These are phyloP conservation scores for Heterodera filipjevi DNA, from an alignment of 2,888 invertebrate species.

Conservation along the genomic window DNA sequence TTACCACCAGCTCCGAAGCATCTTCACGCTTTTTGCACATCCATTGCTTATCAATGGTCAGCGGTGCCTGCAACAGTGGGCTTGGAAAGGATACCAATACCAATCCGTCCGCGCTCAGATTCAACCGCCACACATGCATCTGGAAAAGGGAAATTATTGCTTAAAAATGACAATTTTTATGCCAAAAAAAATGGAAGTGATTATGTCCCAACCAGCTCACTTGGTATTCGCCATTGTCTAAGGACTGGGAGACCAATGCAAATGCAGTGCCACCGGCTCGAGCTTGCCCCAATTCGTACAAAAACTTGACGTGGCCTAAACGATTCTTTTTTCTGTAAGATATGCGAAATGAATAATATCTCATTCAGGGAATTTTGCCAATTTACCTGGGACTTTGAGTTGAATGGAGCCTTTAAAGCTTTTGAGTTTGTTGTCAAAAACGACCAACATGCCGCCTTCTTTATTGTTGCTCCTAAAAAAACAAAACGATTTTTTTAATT, in stretches of 20 bases:
- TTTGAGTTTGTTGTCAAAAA: constrained; percentile 58
- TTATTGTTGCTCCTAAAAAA: constrained; percentile 59
- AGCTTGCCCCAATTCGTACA: constrained; percentile 57
- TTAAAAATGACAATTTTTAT: background rate
- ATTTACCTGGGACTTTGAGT: constrained; percentile 49
- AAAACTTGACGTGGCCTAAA: constrained; percentile 59
- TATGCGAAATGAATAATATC: too few species aligned
- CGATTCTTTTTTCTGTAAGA: background rate
- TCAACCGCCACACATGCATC: constrained; percentile 57
- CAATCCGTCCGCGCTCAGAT: constrained; percentile 56
- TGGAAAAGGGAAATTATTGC: constrained; percentile 36
- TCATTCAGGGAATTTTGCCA: too few species aligned
- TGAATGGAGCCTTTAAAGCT: constrained; percentile 57
- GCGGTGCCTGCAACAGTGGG: constrained; percentile 50
- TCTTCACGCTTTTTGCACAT: constrained; percentile 62
- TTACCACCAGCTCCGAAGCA: constrained; percentile 56
- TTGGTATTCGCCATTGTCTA: constrained; percentile 47
- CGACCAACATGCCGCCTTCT: constrained; percentile 54
- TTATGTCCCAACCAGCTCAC: constrained; percentile 23
- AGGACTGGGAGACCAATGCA: constrained; percentile 48
- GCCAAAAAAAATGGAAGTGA: too few species aligned
- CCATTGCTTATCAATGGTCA: constrained; percentile 54
- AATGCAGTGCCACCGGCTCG: constrained; percentile 58
- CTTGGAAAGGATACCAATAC: constrained; percentile 48
- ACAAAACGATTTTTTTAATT: too few species aligned